A percentile compares a stretch with the other conserved stretches of the same genome.
phyloP scores from a whole-genome alignment of 2,888 invertebrate species.

The Alcis repandata region DNA sequence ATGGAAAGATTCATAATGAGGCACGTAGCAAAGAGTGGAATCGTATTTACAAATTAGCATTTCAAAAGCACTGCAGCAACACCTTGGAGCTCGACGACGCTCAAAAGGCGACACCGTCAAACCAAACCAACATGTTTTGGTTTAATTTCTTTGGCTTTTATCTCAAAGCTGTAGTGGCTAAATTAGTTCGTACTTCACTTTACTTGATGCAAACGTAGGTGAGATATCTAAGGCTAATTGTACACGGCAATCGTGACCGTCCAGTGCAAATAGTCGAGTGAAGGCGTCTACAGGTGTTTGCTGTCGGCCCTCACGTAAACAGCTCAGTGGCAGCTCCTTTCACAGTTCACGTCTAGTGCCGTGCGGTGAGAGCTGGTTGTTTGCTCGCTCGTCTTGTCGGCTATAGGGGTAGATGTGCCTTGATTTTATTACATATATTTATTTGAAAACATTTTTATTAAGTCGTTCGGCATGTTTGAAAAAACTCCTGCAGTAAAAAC shows the following conservation, averaged over 20 bases:
- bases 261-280: constrained; percentile 75
- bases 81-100: constrained; percentile 56
- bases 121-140: constrained; percentile 34
- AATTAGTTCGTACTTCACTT: constrained; percentile 26
- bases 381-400: constrained; percentile 32
- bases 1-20: constrained; percentile 23
- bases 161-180: constrained; percentile 33
- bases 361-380: constrained; percentile 39
- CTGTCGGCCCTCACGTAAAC: constrained; percentile 82
- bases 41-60: constrained; percentile 55
- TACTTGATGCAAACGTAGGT: constrained; percentile 53
- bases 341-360: constrained; percentile 49
- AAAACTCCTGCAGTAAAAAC: neutral
- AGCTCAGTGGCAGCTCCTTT: constrained; percentile 73
- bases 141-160: constrained; percentile 17
- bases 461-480: neutral
- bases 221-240: constrained; percentile 80
- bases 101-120: constrained; percentile 63
- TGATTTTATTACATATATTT: constrained; percentile 1
- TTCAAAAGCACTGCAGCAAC: constrained; percentile 51
- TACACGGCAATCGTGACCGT: constrained; percentile 76
- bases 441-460: too few species aligned
- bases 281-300: constrained; percentile 80
- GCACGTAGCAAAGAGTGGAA: constrained; percentile 31
- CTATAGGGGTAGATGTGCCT: constrained; percentile 20